These are phyloP conservation scores for Uropetala carovei DNA, from an alignment of 2,888 invertebrate species.

Conservation along the genomic window DNA sequence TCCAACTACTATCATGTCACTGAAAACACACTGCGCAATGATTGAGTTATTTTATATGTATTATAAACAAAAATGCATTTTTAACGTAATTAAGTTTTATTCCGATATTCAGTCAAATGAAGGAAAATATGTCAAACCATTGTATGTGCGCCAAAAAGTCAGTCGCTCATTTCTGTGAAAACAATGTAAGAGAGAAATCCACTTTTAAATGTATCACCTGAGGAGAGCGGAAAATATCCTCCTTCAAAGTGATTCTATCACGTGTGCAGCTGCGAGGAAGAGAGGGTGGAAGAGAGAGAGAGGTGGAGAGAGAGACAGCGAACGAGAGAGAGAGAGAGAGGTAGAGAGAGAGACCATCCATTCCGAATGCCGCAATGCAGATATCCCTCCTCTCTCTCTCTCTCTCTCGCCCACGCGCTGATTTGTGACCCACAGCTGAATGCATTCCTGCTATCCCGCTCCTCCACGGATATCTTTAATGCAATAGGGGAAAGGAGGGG, in stretches of 20 bases:
- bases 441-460: constrained; percentile 16
- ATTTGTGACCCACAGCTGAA: constrained; percentile 58
- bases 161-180: too few species aligned
- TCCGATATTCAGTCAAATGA: too few species aligned
- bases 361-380: constrained; percentile 63
- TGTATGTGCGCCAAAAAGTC: too few species aligned
- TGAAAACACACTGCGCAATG: too few species aligned
- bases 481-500: constrained; percentile 43
- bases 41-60: too few species aligned
- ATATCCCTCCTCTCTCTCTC: constrained; percentile 3
- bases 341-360: not conserved
- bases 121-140: too few species aligned
- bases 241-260: constrained; percentile 30
- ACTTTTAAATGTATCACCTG: not conserved
- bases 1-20: too few species aligned
- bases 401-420: constrained; percentile 39
- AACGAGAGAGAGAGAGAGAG: constrained; percentile 36
- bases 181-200: too few species aligned
- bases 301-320: constrained; percentile 9
- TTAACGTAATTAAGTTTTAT: too few species aligned
- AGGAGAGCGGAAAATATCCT: constrained; percentile 26
- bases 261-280: not conserved
- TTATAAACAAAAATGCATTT: too few species aligned
- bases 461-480: constrained; percentile 47
- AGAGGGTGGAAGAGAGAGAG: constrained; percentile 25